Base-by-base conservation (phyloP, 1,140 invertebrate species). In the Orchestia grillus region DNA sequence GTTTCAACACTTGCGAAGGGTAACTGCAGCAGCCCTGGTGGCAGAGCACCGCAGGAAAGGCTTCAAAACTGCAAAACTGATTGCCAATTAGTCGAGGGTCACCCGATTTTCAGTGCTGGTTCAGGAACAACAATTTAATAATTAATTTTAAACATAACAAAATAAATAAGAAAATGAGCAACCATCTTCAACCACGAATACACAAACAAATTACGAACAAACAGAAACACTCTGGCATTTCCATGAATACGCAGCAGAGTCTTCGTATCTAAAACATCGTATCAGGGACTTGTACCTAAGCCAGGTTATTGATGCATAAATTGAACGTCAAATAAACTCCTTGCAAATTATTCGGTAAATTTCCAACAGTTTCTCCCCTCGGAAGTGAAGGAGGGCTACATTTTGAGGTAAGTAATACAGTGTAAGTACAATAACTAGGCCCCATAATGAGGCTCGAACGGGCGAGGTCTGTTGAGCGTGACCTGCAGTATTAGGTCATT, bases 401-500 rank as follows among this genome's bases (percentile, higher is more conserved):
- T 77, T 23, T 77, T 77, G 62, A 77, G 62, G 62, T 77, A 1
- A 77, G 62, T 77, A 77, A 77, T 77, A 77, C 62, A 28, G 62
- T 77, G 62, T 36, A 77, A 28, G 62, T 36, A 77, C 47, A 94
- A 94, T 94, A 94, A 94, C 41, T 45, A 44, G 44, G 44, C 43
- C n/a, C n/a, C 45, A 44, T 44, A 45, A 94, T 94, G 92, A 94
- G 92, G 92, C 47, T 94, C 11, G 41, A 36, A 16, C 44, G 6
- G 44, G 44, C 92, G 40, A 44, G 19, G 40, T 94, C 43, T 94
- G 92, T 94, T 28, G 3, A 47, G 92, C 19, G 11, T 11, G 44
- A 94, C 43, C 92, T n/a, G 11, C 43, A 47, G 92, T 44, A 94
- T 94, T 94, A 94, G 92, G 92, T 94, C 92, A 94, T 94, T 94